Evolutionary conservation across 1,140 invertebrate genomes (phyloP), one percentile per base, ranked within the genome.

Genomic region (Augochlora pura): DNA sequence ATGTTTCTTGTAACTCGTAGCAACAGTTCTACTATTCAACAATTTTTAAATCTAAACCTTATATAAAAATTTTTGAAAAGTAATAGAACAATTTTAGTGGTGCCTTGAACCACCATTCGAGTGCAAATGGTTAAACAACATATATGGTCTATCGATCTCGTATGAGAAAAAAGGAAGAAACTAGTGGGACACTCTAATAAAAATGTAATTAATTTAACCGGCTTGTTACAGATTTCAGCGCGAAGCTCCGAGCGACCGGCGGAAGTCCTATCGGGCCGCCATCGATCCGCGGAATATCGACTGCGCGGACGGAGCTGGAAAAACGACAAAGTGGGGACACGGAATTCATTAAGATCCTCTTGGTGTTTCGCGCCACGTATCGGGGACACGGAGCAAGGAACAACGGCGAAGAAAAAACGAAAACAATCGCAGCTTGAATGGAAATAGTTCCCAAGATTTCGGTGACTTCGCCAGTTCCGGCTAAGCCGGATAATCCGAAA

Each of bases 401-500:
- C 8, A 14, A 32, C 10, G 14, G 4, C 12, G 18, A 21, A 23
- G 14, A 38, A 71, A 60, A 57, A 18, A 18, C n/a, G 16, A 38
- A 67, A 38, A 46, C 25, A 12, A 14, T 62, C 25, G 59, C 23
- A 27, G 12, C 12, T 14, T 21, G 27, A 57, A 66, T 54, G 39
- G 63, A 57, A 79, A 79, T 68, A 67, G n/a, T 63, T 72, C 39
- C 8, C 27, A 73, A 62, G 77, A 68, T 82, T 80, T 52, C 59
- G 70, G 57, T 65, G 79, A 80, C 65, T 75, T 77, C 25, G 46
- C 27, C 65, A 39, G 73, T 74, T 59, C 59, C 68, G 54, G 77
- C 54, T 80, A 82, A 82, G 66, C 81, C 60, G 81, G 81, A 82
- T 82, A 67, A 82, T 80, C 81, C 71, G 81, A 14, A 62, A 52